phyloP scores from a whole-genome alignment of 2,888 invertebrate genomes.

The Chironomus tentans region DNA sequence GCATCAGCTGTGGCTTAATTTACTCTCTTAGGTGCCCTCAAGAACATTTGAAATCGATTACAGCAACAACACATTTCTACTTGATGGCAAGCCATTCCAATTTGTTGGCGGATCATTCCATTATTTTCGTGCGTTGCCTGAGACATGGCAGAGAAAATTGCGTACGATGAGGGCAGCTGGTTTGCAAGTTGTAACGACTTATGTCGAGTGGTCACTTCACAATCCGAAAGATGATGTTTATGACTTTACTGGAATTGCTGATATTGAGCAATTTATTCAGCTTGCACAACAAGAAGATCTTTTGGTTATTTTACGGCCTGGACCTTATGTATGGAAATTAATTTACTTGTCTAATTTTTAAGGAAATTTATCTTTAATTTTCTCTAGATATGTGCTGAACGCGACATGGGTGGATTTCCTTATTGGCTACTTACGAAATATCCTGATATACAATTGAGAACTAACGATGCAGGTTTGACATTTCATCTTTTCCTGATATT shows the following conservation, averaged over 20 bases:
- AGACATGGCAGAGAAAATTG: constrained; percentile 70
- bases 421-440: constrained; percentile 56
- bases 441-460: constrained; percentile 54
- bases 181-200: constrained; percentile 79
- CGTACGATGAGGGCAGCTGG: constrained; percentile 71
- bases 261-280: constrained; percentile 59
- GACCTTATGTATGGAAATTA: constrained; percentile 53
- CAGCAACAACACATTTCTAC: constrained; percentile 52
- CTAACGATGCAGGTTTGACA: constrained; percentile 48
- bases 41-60: constrained; percentile 46
- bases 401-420: constrained; percentile 65
- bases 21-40: neutral
- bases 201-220: constrained; percentile 81
- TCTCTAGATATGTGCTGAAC: constrained; percentile 68
- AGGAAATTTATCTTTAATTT: neutral
- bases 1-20: neutral
- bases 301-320: constrained; percentile 72
- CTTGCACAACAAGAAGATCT: constrained; percentile 69
- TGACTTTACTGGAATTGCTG: constrained; percentile 54
- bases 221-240: constrained; percentile 61
- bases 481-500: too few relatives aligned
- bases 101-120: constrained; percentile 73
- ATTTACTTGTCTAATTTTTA: neutral
- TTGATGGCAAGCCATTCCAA: constrained; percentile 61
- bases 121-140: constrained; percentile 74